Evolutionary conservation across 2,113 vertebrate species (phyloP).

Genomic region (Triplophysa tibetana): DNA sequence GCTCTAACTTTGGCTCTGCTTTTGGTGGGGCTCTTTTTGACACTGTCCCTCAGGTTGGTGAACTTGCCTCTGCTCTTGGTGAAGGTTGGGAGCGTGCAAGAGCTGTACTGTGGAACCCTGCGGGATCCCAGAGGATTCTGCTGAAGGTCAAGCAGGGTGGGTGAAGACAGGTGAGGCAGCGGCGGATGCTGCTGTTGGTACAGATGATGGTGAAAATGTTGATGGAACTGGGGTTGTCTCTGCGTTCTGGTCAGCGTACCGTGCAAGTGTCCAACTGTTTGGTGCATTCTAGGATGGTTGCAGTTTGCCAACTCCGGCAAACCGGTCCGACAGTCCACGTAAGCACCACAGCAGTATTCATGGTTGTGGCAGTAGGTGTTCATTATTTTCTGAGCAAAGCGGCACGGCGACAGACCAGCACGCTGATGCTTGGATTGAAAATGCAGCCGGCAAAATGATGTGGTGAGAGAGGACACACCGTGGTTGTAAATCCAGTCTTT

Average conservation of each 20-base stretch:
- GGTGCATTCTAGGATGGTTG: slow-evolving; percentile 53
- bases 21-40: slow-evolving; percentile 84
- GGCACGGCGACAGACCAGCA: slow-evolving; percentile 1
- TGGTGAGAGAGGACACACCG: slow-evolving; percentile 40
- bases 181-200: slow-evolving; percentile 47
- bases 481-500: slow-evolving; percentile 49
- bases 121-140: slow-evolving; percentile 32
- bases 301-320: slow-evolving; percentile 21
- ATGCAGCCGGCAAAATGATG: slow-evolving; percentile 4
- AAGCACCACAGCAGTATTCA: slow-evolving; percentile 69
- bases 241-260: slow-evolving; percentile 61
- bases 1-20: slow-evolving; percentile 78
- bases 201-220: slow-evolving; percentile 46
- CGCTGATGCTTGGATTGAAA: slow-evolving; percentile 35
- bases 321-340: slow-evolving; percentile 59
- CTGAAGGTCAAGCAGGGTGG: slow-evolving; percentile 55
- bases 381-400: slow-evolving; percentile 60
- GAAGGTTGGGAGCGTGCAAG: slow-evolving; percentile 74
- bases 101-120: slow-evolving; percentile 62
- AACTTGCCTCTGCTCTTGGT: slow-evolving; percentile 75
- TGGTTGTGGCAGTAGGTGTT: slow-evolving; percentile 73
- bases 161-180: slow-evolving; percentile 59
- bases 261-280: slow-evolving; percentile 60
- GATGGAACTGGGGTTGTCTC: slow-evolving; percentile 45
- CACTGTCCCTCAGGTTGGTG: slow-evolving; percentile 78